These are phyloP conservation scores for Tenebrosternarchus preto DNA, from an alignment of 2,113 vertebrate genomes.

Conservation along the genomic window DNA sequence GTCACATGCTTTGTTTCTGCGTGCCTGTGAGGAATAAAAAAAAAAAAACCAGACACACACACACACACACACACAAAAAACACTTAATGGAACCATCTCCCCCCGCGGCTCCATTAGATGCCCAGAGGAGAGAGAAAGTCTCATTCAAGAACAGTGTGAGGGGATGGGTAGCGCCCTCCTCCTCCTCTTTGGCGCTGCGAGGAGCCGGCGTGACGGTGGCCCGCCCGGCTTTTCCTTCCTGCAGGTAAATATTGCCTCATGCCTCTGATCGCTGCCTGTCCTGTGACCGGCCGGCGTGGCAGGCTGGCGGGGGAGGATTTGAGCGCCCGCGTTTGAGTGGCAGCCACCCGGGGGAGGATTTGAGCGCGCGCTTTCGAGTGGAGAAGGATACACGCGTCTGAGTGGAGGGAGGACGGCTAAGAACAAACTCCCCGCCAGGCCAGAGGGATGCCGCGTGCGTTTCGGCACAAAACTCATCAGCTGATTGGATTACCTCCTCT, in stretches of 20 bases:
- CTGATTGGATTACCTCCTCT: conserved; percentile 11
- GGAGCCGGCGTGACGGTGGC: conserved; percentile 38
- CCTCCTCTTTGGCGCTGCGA: conserved; percentile 22
- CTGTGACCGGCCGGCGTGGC: conserved; percentile 39
- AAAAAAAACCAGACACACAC: too few species aligned
- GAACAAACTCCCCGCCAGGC: conserved; percentile 33
- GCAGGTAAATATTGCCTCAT: conserved; percentile 55
- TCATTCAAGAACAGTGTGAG: conserved; percentile 40
- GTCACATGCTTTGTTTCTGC: conserved; percentile 9
- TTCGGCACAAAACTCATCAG: conserved; percentile 40
- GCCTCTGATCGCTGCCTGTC: conserved; percentile 46
- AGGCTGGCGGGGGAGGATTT: conserved; percentile 48
- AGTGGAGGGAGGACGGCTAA: conserved; percentile 7
- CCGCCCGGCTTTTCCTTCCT: conserved; percentile 31
- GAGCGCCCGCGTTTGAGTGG: conserved; percentile 26
- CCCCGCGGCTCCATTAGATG: conserved; percentile 37
- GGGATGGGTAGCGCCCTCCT: too few species aligned
- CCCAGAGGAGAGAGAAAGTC: conserved; percentile 39
- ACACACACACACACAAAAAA: too few species aligned
- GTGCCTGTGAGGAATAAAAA: conserved; percentile 11
- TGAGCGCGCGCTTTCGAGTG: conserved; percentile 31
- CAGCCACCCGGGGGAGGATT: conserved; percentile 48
- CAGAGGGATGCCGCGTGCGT: not conserved
- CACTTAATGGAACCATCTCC: conserved; percentile 50
- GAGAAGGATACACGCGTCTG: conserved; percentile 33